Evolutionary conservation across 2,888 invertebrate genomes (phyloP), one percentile per base, ranked within the genome.

Genomic region (Spisula subtruncata): DNA sequence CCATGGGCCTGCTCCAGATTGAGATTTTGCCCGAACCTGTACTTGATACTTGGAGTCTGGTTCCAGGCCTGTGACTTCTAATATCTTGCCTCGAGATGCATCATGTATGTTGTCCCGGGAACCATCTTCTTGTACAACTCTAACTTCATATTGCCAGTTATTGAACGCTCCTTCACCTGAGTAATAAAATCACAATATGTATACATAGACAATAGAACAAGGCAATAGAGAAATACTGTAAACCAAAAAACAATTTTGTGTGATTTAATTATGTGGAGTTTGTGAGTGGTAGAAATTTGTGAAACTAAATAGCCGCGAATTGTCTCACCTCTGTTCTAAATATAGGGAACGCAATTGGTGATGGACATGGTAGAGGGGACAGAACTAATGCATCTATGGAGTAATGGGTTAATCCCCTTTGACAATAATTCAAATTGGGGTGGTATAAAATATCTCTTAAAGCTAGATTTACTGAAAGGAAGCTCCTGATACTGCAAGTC

Each of bases 111-210:
- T 80, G 29, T 87, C 89, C 0, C 80, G 20, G 60, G 71, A 85
- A 4, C 89, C 90, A 71, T 92, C 91, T 46, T 91, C 87, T 81
- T 90, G 97, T 8, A 93, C 79, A 6, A 97, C 92, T 89, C 98
- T 97, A 25, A 98, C 97, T 96, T 98, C 98, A 96, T 98, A 98
- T 0, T 97, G 97, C 98, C 98, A 99, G 93, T 98, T 98, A 94
- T 97, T 97, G 97, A 97, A 98, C 0, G 98, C 97, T 71, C 97
- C 98, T 93, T 97, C 97, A 0, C 98, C 97, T 97, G 94, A 1
- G 20, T 12, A 32, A 75, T 5, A 75, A 35, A 10, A 25, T 25
- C n/a, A 41, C 25, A 66, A 66, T 25, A n/a, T 25, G 60, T 25
- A 66, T 10, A 66, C 6, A 66, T n/a, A n/a, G n/a, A n/a, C n/a